Evolutionary conservation across 1,140 invertebrate genomes (phyloP), one percentile per base, ranked within the genome.

Genomic region (Drosophila sechellia): DNA sequence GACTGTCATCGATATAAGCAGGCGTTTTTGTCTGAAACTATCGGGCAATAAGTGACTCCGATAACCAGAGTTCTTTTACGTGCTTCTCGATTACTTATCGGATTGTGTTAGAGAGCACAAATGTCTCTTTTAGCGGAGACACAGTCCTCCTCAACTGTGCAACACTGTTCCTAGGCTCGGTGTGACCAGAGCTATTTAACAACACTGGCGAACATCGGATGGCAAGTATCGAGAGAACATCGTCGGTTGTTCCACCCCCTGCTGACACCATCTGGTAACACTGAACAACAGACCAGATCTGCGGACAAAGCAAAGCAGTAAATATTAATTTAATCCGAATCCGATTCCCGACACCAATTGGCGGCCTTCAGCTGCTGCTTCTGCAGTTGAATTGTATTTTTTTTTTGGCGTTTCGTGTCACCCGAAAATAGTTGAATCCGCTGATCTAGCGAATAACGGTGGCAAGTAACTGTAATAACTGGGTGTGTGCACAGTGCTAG

Each of bases 241-340:
- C 4, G 37, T 4, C 3, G 0, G 3, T 3, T 5, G 13, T 39
- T 39, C 37, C 37, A 13, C 37, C 37, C 13, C 37, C 13, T 13
- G 11, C 37, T 39, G 37, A 39, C 37, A 39, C 37, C 37, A 39
- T 39, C 37, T 39, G 37, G 37, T 39, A 39, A 39, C 37, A 39
- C 37, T 39, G 13, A 13, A 39, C 13, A 13, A 13, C 37, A 39
- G 37, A 39, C 37, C 37, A 39, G 37, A 39, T 8, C 6, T 6
- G 31, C 31, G 31, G 31, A 31, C 31, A 31, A 31, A 31, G 31
- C 35, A 78, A 76, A 64, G 39, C 53, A 78, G 77, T 66, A 60
- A 31, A 39, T 54, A 56, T 22, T 27, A 39, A 37, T 59, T 37
- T 50, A 50, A 52, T 22, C 50, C 34, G 17, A 60, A 39, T 20